Base-by-base conservation (phyloP, 2,888 invertebrate genomes). In the Heteromurus nitidus region DNA sequence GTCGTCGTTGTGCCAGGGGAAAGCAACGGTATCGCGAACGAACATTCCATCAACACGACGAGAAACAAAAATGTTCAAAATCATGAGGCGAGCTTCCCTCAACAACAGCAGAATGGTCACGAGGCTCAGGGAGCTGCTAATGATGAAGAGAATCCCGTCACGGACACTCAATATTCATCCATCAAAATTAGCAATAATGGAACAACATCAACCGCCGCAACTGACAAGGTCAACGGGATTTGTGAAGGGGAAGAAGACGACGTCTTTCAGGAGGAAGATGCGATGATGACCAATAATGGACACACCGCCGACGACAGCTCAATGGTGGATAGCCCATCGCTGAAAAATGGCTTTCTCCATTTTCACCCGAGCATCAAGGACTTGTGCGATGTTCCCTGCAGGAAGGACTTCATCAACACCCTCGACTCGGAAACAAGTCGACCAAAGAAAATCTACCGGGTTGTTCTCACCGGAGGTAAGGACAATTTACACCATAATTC, bases 391-490 rank as follows among this genome's bases (percentile, higher is more conserved):
- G 79, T 79, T 16, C 79, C 79, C 2, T 79, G 79, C 72, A 79
- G 79, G 24, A 79, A 79, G 55, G 79, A 79, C 28, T 79, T 79
- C 24, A 79, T 79, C 72, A 79, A 69, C 65, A 79, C 65, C 30
- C 62, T 76, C 28, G 82, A 84, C n/a, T 70, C 81, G 13, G 83
- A 80, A 44, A 82, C 80, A 68, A 68, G 83, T 22, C 75, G 86
- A 16, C 87, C 87, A 20, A 93, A 93, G 90, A 93, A 93, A 87
- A 92, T 95, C 87, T 95, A 95, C 91, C 95, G 93, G 91, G 91
- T 96, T 88, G 96, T 96, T 87, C 92, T 96, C 86, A 96, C 96
- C 87, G 96, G 96, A 91, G 96, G 96, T 95, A 92, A 92, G 93
- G 90, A 36, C n/a, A n/a, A n/a, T n/a, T n/a, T n/a, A n/a, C n/a